Conservation (phyloP, 2,113 vertebrate genomes). For the Larimichthys crocea region DNA sequence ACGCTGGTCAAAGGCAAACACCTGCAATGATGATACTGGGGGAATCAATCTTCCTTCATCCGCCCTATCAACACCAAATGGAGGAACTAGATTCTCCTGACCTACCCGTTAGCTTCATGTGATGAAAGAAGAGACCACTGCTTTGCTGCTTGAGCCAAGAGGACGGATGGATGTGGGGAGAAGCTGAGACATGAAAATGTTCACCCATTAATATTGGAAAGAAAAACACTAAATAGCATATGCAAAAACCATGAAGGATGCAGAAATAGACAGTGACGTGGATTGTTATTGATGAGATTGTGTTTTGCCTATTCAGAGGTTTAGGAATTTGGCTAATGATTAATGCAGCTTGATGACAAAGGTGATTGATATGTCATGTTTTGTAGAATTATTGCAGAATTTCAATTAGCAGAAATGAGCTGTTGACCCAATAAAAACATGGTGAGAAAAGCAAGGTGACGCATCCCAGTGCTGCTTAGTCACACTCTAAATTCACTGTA, state of each 20-base stretch:
- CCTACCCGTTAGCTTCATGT: slow-evolving; percentile 66
- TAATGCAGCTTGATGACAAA: neutral
- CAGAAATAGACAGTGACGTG: neutral
- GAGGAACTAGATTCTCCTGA: slow-evolving; percentile 77
- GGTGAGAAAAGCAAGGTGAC: slow-evolving; percentile 7
- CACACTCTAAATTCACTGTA: neutral
- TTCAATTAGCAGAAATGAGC: neutral
- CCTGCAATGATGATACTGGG: slow-evolving; percentile 81
- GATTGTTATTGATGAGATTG: neutral
- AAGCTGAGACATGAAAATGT: slow-evolving; percentile 31
- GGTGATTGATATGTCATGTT: neutral
- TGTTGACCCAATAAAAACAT: slow-evolving; percentile 39
- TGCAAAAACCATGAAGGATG: neutral
- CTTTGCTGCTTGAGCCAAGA: slow-evolving; percentile 29
- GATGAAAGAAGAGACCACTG: slow-evolving; percentile 73
- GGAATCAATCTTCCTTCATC: slow-evolving; percentile 82
- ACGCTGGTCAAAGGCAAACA: slow-evolving; percentile 81
- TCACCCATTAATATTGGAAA: neutral
- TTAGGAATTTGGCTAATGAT: neutral
- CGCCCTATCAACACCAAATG: slow-evolving; percentile 74
- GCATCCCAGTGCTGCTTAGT: neutral
- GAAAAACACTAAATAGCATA: neutral
- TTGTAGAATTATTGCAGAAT: neutral
- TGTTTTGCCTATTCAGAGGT: neutral
- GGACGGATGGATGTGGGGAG: slow-evolving; percentile 41